Evolutionary conservation across 2,113 vertebrate species (phyloP).

Genomic region (Cavia porcellus): DNA sequence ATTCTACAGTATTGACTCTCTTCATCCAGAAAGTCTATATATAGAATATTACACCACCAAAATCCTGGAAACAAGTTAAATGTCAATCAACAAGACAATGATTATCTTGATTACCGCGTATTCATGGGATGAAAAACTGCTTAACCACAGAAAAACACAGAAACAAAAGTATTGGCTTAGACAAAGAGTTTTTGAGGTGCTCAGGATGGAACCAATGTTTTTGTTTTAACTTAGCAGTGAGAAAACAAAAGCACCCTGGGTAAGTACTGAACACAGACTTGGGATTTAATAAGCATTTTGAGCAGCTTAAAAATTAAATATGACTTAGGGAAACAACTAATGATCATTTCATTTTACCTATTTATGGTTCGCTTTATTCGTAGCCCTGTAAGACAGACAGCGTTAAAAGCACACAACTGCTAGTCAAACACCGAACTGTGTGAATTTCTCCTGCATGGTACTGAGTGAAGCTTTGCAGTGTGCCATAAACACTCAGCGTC

Average conservation of each 20-base stretch:
- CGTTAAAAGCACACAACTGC: not conserved
- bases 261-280: not conserved
- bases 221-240: not conserved
- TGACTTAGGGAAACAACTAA: not conserved
- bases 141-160: not conserved
- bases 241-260: conserved; percentile 10
- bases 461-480: not conserved
- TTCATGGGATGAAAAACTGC: not conserved
- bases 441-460: not conserved
- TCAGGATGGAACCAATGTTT: not conserved
- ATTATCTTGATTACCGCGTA: not conserved
- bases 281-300: conserved; percentile 15
- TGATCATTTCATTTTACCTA: not conserved
- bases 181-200: not conserved
- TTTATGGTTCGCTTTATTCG: not conserved
- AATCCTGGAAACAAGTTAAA: conserved; percentile 32
- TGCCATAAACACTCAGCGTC: conserved; percentile 23
- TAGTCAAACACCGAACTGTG: not conserved
- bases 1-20: not conserved
- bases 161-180: not conserved
- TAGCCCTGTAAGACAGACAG: not conserved
- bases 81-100: not conserved
- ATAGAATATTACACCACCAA: not conserved
- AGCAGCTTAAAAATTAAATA: conserved; percentile 25
- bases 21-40: not conserved